These are phyloP conservation scores for Notechis scutatus DNA, from an alignment of 2,113 vertebrate species.

Conservation along the genomic window DNA sequence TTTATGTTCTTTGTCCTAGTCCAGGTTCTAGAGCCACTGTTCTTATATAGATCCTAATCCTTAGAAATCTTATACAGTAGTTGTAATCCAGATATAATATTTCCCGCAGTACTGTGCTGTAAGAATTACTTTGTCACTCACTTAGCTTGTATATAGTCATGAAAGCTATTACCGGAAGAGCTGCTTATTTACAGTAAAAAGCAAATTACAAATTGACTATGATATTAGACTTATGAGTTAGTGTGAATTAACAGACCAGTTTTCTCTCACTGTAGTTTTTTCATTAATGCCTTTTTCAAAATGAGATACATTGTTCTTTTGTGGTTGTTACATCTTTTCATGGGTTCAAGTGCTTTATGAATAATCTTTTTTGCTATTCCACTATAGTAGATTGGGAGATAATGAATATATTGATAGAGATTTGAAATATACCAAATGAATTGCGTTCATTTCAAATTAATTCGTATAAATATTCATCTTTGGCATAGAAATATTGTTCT, in stretches of 20 bases:
- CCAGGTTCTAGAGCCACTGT: neutral
- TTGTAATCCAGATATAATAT: neutral
- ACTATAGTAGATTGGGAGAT: neutral
- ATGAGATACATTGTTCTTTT: neutral
- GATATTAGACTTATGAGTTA: neutral
- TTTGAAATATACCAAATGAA: neutral
- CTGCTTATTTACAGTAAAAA: neutral
- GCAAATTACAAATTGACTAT: neutral
- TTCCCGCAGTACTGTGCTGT: neutral
- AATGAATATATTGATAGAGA: neutral
- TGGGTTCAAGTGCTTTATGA: neutral
- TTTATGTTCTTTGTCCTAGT: neutral
- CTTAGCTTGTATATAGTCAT: neutral
- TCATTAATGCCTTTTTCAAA: neutral
- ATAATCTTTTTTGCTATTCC: neutral
- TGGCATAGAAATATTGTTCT: neutral
- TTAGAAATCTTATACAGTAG: neutral
- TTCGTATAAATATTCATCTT: neutral
- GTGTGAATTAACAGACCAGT: neutral
- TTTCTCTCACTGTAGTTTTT: neutral
- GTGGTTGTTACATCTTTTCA: neutral
- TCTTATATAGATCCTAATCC: neutral
- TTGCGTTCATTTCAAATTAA: neutral
- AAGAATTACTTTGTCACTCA: neutral
- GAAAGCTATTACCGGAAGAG: neutral